Conservation (phyloP, 2,888 invertebrate species). For the Dorcus hopei region DNA sequence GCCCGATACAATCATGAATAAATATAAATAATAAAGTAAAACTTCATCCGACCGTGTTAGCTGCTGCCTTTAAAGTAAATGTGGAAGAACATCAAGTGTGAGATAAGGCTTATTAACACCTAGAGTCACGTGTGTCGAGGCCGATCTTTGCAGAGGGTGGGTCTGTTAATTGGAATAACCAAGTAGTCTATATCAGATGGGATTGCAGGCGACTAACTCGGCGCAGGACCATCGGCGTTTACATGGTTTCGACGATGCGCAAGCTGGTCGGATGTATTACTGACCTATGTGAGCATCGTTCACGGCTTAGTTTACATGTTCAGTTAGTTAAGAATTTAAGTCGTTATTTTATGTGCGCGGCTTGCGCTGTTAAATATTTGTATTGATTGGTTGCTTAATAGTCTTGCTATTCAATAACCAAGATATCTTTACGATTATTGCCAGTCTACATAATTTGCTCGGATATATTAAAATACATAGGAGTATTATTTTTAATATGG, state of each 20-base stretch:
- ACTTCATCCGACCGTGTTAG: no score
- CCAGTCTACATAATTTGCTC: no score
- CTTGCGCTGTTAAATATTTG: conserved; percentile 24
- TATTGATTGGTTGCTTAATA: conserved; percentile 20
- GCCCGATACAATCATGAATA: no score
- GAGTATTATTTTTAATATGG: no score
- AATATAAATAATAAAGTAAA: no score
- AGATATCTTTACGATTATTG: conserved; percentile 13
- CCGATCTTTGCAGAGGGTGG: conserved; percentile 41
- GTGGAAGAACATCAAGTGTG: conserved; percentile 14
- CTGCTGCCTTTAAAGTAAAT: background rate
- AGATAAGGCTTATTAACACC: conserved; percentile 45
- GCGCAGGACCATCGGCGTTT: conserved; percentile 1
- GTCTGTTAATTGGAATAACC: conserved; percentile 45
- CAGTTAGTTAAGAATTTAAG: conserved; percentile 22
- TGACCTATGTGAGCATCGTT: conserved; percentile 15
- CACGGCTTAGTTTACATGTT: conserved; percentile 26
- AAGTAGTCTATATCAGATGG: conserved; percentile 38
- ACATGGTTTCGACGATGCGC: background rate
- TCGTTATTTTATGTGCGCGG: conserved; percentile 20
- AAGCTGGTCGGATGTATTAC: conserved; percentile 1
- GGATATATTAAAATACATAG: no score
- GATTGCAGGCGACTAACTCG: conserved; percentile 24
- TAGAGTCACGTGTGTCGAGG: conserved; percentile 39
- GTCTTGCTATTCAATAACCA: conserved; percentile 1